Base-by-base conservation (phyloP, 1,140 invertebrate species). In the Diplogasteroides magnus region DNA sequence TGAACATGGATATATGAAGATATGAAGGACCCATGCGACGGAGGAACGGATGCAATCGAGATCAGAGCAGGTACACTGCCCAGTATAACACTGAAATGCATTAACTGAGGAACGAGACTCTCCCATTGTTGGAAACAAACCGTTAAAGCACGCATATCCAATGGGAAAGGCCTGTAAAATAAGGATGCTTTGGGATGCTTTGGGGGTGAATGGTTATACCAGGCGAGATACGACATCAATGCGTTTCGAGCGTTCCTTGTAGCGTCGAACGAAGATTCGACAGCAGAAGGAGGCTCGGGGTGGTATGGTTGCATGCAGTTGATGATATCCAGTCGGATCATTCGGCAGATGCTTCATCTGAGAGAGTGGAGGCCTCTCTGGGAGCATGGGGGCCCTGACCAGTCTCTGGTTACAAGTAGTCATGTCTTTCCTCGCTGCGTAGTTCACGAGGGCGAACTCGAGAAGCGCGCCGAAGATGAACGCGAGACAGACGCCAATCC, bases 391-490 rank as follows among this genome's bases (percentile, higher is more conserved):
- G 37, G 6, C 2, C 14, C 26, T 25, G 29, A 70, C 68, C 68
- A 70, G 57, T 58, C 68, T 68, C 58, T 78, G 77, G 13, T 67
- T 65, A 25, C 75, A 11, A 48, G 6, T 55, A 25, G 64, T 81
- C 19, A 79, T 81, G 68, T 95, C 93, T 68, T 92, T 94, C 69
- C 93, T 87, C 68, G 92, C 94, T 23, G 93, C 93, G 85, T 96
- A 96, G 85, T 96, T 96, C 64, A 97, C 93, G 63, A 97, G 87
- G 31, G 93, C 93, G 83, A 96, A 97, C 86, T 95, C 93, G 59
- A 96, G 87, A 71, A 96, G 85, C 19, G 93, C 93, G 29, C 92
- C 92, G 83, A 96, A 96, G 19, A 97, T 93, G 85, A 97, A 96
- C 25, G 93, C 95, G 72, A 96, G 87, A 66, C 78, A 79, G 23